These are phyloP conservation scores for Tenebrio molitor DNA, from an alignment of 1,140 invertebrate genomes.

Conservation along the genomic window DNA sequence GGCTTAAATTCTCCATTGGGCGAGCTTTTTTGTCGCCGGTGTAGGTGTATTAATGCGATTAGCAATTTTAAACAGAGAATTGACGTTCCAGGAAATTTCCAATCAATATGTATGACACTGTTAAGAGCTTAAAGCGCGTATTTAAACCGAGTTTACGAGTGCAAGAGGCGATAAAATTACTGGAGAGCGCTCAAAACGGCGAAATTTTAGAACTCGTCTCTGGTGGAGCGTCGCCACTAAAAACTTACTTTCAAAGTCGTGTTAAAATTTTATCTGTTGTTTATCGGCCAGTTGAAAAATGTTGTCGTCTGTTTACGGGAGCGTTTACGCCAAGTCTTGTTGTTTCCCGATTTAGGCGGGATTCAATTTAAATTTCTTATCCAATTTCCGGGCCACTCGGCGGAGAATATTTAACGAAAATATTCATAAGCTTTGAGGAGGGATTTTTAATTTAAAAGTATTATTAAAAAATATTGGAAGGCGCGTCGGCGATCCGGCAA, in stretches of 20 bases:
- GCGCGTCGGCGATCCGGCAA: no score
- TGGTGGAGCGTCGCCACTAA: no score
- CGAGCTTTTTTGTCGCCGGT: not conserved
- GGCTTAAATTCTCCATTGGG: not conserved
- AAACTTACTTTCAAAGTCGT: no score
- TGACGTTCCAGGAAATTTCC: constrained; percentile 20
- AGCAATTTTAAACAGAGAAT: not conserved
- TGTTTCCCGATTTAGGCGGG: no score
- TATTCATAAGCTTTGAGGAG: constrained; percentile 8
- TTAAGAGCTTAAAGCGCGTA: constrained; percentile 18
- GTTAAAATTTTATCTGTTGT: no score
- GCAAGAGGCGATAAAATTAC: constrained; percentile 14
- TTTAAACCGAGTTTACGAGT: constrained; percentile 23
- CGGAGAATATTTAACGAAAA: constrained; percentile 23
- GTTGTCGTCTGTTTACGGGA: no score
- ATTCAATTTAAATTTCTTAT: constrained; percentile 33
- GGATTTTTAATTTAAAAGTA: constrained; percentile 13
- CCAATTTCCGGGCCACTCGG: constrained; percentile 13
- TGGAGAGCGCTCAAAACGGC: not conserved
- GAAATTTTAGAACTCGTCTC: constrained; percentile 2
- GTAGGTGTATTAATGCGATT: no score
- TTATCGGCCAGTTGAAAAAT: no score
- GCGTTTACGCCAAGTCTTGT: no score
- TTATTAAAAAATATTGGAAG: no score
- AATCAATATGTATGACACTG: constrained; percentile 24